Conservation (phyloP, 2,888 invertebrate species). For the Sphaeridia pumilis region DNA sequence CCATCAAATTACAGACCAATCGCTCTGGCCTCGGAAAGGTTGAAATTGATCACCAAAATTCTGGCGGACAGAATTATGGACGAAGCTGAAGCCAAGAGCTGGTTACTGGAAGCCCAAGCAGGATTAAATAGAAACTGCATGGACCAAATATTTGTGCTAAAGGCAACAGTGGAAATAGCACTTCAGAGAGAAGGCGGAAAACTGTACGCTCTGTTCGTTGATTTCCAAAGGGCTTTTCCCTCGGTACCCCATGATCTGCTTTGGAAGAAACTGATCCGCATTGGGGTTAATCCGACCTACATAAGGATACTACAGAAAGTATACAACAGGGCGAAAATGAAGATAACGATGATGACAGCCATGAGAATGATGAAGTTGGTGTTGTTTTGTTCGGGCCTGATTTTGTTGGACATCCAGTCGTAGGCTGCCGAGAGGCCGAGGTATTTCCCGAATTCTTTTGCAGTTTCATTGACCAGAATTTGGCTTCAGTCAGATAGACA, state of each 20-base stretch:
- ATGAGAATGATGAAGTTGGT: too few species aligned
- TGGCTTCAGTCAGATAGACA: too few species aligned
- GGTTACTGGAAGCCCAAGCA: neutral
- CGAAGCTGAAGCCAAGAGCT: neutral
- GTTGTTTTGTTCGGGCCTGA: too few species aligned
- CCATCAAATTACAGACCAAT: conserved; percentile 1
- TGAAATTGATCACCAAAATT: neutral
- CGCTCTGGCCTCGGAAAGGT: neutral
- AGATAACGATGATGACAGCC: too few species aligned
- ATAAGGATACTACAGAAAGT: conserved; percentile 13
- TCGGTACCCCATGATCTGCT: conserved; percentile 11
- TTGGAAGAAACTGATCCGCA: conserved; percentile 13
- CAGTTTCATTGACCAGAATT: too few species aligned
- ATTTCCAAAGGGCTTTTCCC: conserved; percentile 20
- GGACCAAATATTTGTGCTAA: neutral
- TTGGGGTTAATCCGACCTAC: conserved; percentile 16
- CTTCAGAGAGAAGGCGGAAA: neutral
- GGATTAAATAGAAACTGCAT: neutral
- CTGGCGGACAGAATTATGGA: neutral
- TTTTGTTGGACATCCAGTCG: too few species aligned
- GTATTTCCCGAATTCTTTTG: too few species aligned
- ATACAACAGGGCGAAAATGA: conserved; percentile 8
- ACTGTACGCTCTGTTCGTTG: conserved; percentile 19
- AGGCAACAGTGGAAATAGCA: neutral
- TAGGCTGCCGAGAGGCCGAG: too few species aligned